Evolutionary conservation across 2,797 vertebrate genomes (phyloP), one percentile per base, ranked within the genome.

Genomic region (Acanthurus leucopareius): DNA sequence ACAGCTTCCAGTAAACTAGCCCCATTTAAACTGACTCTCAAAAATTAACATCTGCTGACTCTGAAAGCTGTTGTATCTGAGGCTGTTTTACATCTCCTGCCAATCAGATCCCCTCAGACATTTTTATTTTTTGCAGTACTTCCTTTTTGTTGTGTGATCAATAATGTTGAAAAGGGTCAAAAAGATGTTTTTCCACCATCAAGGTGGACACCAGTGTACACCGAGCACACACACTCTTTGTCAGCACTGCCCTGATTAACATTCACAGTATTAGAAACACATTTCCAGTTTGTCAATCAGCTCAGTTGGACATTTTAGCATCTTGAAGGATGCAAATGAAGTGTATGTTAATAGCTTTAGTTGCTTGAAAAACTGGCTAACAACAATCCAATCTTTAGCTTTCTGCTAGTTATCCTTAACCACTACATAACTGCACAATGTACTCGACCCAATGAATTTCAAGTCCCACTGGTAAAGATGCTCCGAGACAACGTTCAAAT

Each of bases 361-460:
- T 25, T 44, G n/a, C 8, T 53, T 49, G 10, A 42, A 42, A 42
- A 42, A 15, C 9, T 20, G 17, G 56, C 53, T 13, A 57, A 58
- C 7, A 0, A 28, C 53, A 17, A 35, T 35, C 6, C 17, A 47
- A 17, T 56, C 48, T 47, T 61, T 60, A 45, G 49, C 78, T 74
- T 80, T 2, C 22, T 3, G 51, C 20, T 73, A 38, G 44, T 69
- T 71, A 20, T 38, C 1, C 15, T 70, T n/a, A 84, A 83, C 84
- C 82, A 91, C 82, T 79, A 82, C 45, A 69, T 3, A 77, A 61
- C 45, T 25, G 14, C 17, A 66, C 6, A 70, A 77, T 74, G 69
- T 61, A 71, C 52, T 19, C 9, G 48, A 35, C 8, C 25, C 38
- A 58, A 8, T 64, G 8, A 67, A 61, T 20, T 20, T 44, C 2